These are phyloP conservation scores for Ceryle rudis DNA, from an alignment of 2,797 vertebrate genomes.

Conservation along the genomic window DNA sequence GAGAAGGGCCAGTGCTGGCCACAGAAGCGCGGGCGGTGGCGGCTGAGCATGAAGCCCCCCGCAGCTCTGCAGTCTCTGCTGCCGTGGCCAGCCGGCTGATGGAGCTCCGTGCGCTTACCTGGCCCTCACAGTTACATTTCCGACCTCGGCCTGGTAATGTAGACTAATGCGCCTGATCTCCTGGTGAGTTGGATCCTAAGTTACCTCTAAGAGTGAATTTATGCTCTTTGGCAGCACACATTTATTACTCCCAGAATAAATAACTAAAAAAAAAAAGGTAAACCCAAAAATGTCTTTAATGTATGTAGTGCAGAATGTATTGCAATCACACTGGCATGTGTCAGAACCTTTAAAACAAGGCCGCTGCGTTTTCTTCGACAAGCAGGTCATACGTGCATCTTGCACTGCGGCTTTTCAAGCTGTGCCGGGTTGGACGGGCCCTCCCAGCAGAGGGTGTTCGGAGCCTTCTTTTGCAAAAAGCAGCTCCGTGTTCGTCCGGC, in stretches of 20 bases:
- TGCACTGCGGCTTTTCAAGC: not conserved
- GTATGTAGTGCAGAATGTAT: not conserved
- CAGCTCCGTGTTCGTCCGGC: not conserved
- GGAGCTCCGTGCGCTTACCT: not conserved
- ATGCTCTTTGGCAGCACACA: not conserved
- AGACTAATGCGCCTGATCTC: not conserved
- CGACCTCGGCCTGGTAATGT: not conserved
- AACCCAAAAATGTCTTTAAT: not conserved
- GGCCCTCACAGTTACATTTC: not conserved
- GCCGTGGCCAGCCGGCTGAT: not conserved
- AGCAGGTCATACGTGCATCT: accelerated
- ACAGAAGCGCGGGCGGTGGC: too few relatives aligned
- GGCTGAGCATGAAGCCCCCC: not conserved
- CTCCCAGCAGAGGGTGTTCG: not conserved
- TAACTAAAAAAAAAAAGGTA: not conserved
- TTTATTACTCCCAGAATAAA: not conserved
- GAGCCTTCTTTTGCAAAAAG: not conserved
- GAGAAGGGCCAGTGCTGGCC: not conserved
- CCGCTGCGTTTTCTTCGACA: not conserved
- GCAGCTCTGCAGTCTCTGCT: not conserved
- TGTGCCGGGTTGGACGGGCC: accelerated
- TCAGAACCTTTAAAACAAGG: not conserved
- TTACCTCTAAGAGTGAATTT: not conserved
- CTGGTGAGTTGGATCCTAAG: not conserved
- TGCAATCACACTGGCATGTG: not conserved